Evolutionary conservation across 2,797 vertebrate species (phyloP).

Genomic region (Chaetodon trifasciatus): DNA sequence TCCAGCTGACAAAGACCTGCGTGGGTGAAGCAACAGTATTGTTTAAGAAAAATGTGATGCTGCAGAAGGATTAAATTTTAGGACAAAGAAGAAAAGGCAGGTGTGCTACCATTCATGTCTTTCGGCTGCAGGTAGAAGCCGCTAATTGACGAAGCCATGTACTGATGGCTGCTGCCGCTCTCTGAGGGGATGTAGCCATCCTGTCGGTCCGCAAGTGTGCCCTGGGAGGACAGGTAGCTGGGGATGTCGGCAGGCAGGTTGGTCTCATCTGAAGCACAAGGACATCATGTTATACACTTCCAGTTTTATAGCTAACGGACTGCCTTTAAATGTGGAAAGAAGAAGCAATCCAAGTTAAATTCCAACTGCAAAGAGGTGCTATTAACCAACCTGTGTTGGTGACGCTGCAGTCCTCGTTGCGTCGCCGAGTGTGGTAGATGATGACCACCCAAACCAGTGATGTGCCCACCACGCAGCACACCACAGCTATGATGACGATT

Average conservation of each 20-base stretch:
- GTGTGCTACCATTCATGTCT: slow-evolving; percentile 88
- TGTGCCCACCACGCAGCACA: slow-evolving; percentile 98
- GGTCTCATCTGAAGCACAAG: slow-evolving; percentile 90
- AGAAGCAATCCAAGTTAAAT: neutral
- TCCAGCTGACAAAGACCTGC: slow-evolving; percentile 91
- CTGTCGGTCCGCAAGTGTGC: slow-evolving; percentile 94
- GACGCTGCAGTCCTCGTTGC: slow-evolving; percentile 95
- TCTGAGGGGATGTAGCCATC: slow-evolving; percentile 94
- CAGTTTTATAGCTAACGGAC: neutral
- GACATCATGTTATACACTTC: neutral
- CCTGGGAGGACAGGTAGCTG: slow-evolving; percentile 97
- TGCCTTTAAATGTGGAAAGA: too few relatives aligned
- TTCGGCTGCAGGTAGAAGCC: slow-evolving; percentile 93
- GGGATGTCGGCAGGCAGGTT: slow-evolving; percentile 96
- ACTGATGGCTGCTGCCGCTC: slow-evolving; percentile 94
- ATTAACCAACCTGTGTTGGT: slow-evolving; percentile 93
- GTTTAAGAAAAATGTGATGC: neutral
- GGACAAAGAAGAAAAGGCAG: too few relatives aligned
- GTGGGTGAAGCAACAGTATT: neutral
- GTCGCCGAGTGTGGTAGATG: slow-evolving; percentile 97
- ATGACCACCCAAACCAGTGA: slow-evolving; percentile 99
- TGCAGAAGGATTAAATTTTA: neutral
- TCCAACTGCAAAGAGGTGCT: too few relatives aligned
- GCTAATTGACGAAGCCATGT: slow-evolving; percentile 87
- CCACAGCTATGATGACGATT: slow-evolving; percentile 97